Percentiles rank a stretch among this genome's conserved stretches.
Conservation (phyloP, 1,140 invertebrate genomes). For the Neodiprion pinetum region DNA sequence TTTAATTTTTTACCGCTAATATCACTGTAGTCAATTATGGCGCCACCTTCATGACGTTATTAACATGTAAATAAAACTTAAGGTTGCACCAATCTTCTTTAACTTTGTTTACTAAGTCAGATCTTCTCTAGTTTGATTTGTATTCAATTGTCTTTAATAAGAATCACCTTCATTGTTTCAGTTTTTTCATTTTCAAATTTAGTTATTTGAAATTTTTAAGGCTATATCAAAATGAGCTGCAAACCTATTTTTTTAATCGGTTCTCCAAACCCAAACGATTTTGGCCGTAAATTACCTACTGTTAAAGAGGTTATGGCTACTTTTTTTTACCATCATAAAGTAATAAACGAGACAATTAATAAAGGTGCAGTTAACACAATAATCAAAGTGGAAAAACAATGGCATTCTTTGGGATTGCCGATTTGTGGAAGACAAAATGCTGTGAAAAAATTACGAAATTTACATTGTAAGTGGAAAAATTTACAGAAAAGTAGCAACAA, state of each 20-base stretch:
- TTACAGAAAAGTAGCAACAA: constrained; percentile 12
- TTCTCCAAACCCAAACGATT: constrained; percentile 18
- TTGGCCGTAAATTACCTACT: constrained; percentile 23
- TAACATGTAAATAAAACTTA: background rate
- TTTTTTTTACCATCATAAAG: constrained; percentile 18
- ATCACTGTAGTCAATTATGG: background rate
- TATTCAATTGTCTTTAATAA: background rate
- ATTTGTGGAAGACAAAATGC: constrained; percentile 22
- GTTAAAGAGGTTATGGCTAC: constrained; percentile 25
- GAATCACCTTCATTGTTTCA: background rate
- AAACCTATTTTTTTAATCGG: constrained; percentile 21
- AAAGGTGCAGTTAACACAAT: constrained; percentile 17
- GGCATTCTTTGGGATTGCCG: constrained; percentile 15
- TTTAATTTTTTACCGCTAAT: background rate
- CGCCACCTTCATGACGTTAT: background rate
- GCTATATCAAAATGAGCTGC: background rate
- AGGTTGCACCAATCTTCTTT: background rate
- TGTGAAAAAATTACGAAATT: constrained; percentile 17
- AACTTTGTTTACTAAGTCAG: background rate
- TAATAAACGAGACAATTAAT: constrained; percentile 23
- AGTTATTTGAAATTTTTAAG: background rate
- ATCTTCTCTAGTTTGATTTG: background rate
- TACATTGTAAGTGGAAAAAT: constrained; percentile 21
- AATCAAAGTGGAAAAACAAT: constrained; percentile 23
- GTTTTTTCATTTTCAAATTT: background rate